Evolutionary conservation across 2,888 invertebrate genomes (phyloP), one percentile per base, ranked within the genome.

Genomic region (Lutraria lutraria): DNA sequence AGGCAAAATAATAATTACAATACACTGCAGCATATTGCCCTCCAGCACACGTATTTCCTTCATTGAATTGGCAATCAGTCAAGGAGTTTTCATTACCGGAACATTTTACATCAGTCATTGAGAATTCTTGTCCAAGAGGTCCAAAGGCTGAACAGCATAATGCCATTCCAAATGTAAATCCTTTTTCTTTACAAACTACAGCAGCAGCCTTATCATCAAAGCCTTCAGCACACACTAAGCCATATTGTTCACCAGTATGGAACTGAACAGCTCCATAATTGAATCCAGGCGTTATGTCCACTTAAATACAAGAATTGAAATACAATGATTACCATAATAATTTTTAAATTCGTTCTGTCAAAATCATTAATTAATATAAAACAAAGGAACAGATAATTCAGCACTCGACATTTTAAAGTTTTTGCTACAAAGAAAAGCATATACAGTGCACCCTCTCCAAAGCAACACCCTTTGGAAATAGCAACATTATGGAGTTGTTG

Each of bases 161-260:
- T 13, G 86, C n/a, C 34, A 90, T 90, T 25, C 96, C 96, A 68
- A 89, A 87, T 12, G 4, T 0, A 76, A 79, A 98, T 19, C 96
- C 96, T 31, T 96, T 88, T 92, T 95, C 95, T 53, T 94, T 92
- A 88, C 97, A 97, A 29, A 96, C 92, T 8, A 96, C 96, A 1
- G 56, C 76, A 0, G 98, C 98, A 12, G 98, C 97, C 63, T 97
- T 97, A 16, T 97, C 96, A 81, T 97, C 97, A 94, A 98, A 98
- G 94, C 98, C 98, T 93, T 98, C 98, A 93, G 98, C 98, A 95
- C 98, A 98, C 29, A 98, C 97, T 0, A 92, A 84, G 12, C 91
- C 93, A 87, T 95, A 95, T 4, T 79, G 81, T 29, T 89, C 90
- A 4, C 91, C 91, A 53, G 88, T 90, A 90, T 93, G 94, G 19